Conservation (phyloP, 2,113 vertebrate genomes). For the Eleginops maclovinus region DNA sequence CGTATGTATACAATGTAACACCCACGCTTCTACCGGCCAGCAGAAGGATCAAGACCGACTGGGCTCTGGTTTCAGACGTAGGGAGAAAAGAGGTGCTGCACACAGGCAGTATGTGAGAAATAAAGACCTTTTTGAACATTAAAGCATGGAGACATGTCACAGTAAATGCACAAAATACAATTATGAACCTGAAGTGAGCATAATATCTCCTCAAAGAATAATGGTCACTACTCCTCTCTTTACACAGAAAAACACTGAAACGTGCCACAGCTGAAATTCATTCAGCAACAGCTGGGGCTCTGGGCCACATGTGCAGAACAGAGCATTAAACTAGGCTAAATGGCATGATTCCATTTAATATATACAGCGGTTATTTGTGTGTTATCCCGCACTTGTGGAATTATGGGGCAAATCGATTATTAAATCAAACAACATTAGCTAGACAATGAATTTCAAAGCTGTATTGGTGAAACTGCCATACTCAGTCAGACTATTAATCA, state of each 20-base stretch:
- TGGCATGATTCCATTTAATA: conserved; percentile 28
- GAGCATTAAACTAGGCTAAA: conserved; percentile 24
- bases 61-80: too few species aligned
- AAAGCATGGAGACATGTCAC: too few species aligned
- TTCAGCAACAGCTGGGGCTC: conserved; percentile 17
- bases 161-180: too few species aligned
- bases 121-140: too few species aligned
- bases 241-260: background rate
- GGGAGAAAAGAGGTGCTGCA: too few species aligned
- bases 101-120: too few species aligned
- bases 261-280: background rate
- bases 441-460: conserved; percentile 19
- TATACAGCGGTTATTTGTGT: conserved; percentile 3
- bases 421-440: conserved; percentile 10
- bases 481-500: conserved; percentile 11
- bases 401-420: background rate
- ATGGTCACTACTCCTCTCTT: background rate
- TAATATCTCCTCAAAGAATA: too few species aligned
- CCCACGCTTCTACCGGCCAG: too few species aligned
- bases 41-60: too few species aligned
- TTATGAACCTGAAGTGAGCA: too few species aligned
- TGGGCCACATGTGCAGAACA: conserved; percentile 21
- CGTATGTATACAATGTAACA: too few species aligned
- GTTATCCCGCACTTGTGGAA: conserved; percentile 1
- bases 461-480: conserved; percentile 13